Evolutionary conservation across 2,113 vertebrate genomes (phyloP).

Genomic region (Pseudonaja textilis): DNA sequence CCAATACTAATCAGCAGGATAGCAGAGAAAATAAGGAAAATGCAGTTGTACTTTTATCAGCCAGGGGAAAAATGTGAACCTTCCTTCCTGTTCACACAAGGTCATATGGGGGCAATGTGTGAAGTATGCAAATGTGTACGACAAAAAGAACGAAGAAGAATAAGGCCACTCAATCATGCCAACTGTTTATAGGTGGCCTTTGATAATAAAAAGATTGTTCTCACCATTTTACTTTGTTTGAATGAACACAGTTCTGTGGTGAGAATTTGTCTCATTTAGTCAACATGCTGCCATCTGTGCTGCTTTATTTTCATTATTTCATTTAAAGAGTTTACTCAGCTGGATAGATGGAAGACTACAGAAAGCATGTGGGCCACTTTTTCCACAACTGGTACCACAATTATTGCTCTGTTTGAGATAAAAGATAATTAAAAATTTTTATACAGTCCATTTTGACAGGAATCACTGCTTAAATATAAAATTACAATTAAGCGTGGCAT

Average conservation of each 20-base stretch:
- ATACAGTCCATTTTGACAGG: conserved; percentile 21
- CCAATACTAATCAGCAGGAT: neutral
- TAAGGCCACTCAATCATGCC: neutral
- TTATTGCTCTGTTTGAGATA: conserved; percentile 15
- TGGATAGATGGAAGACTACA: conserved; percentile 24
- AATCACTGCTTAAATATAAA: conserved; percentile 33
- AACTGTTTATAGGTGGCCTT: neutral
- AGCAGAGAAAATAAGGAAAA: neutral
- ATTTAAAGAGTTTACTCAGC: conserved; percentile 37
- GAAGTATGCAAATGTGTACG: neutral
- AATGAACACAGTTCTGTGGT: neutral
- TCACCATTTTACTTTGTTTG: neutral
- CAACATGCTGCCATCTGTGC: conserved; percentile 24
- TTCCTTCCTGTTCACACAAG: neutral
- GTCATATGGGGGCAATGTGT: neutral
- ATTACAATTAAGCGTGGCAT: conserved; percentile 24
- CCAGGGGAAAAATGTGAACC: neutral
- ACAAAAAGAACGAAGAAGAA: neutral
- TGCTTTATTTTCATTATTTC: conserved; percentile 40
- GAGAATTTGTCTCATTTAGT: conserved; percentile 21
- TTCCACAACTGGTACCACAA: conserved; percentile 4
- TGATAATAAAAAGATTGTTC: neutral
- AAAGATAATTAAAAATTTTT: conserved; percentile 37
- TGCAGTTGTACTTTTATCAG: neutral
- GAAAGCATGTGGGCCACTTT: neutral